Conservation (phyloP, 2,113 vertebrate species). For the Oreocharis arfaki region DNA sequence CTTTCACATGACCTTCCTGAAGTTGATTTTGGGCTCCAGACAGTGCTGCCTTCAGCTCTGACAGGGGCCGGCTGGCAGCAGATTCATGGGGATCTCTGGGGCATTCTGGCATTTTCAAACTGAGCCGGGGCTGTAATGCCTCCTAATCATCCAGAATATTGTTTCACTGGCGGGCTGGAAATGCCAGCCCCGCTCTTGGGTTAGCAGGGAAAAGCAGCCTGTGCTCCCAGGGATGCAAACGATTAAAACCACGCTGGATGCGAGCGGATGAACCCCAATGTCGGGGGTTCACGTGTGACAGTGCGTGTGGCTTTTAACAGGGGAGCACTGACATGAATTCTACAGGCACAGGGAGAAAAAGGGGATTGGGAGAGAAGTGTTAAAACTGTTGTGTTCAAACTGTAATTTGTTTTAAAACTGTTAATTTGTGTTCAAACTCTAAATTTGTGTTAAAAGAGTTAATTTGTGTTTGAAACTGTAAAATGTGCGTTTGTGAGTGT, state of each 20-base stretch:
- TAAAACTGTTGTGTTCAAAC: not conserved
- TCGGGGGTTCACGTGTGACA: rapidly evolving
- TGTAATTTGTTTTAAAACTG: not conserved
- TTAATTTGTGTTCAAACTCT: not conserved
- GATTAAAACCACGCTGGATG: not conserved
- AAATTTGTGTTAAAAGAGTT: no score
- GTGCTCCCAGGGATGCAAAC: not conserved
- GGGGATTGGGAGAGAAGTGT: not conserved
- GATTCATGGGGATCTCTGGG: conserved; percentile 84
- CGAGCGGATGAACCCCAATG: rapidly evolving
- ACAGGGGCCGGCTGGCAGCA: conserved; percentile 75
- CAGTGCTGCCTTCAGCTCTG: conserved; percentile 73
- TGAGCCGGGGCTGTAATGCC: conserved; percentile 52
- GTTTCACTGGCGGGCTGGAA: not conserved
- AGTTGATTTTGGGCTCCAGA: conserved; percentile 76
- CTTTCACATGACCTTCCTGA: conserved; percentile 73
- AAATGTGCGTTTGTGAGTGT: rapidly evolving
- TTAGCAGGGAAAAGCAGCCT: not conserved
- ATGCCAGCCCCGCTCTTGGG: not conserved
- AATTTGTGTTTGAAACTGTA: not conserved
- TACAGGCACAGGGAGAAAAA: not conserved
- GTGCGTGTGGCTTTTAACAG: not conserved
- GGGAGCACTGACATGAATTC: not conserved
- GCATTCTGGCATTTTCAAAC: conserved; percentile 86
- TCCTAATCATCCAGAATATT: conserved; percentile 50